These are phyloP conservation scores for Chrysomela aeneicollis DNA, from an alignment of 2,888 invertebrate genomes.

Conservation along the genomic window DNA sequence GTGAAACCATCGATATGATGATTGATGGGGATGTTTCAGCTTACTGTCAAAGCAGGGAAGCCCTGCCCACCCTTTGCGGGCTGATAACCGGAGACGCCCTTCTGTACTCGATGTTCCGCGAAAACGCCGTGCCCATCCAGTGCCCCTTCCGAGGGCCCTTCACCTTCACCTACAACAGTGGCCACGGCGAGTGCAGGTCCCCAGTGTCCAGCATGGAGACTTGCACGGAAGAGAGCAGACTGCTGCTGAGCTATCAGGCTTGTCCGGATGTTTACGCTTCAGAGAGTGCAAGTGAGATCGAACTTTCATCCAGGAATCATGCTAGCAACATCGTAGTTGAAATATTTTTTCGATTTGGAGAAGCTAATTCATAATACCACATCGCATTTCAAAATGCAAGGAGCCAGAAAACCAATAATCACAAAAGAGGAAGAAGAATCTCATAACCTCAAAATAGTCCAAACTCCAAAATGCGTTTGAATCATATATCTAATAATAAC, in stretches of 20 bases:
- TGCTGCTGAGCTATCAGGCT: slow-evolving; percentile 91
- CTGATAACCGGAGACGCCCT: slow-evolving; percentile 89
- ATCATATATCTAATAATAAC: too few relatives aligned
- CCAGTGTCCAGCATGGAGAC: slow-evolving; percentile 93
- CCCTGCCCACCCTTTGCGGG: slow-evolving; percentile 82
- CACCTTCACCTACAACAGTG: slow-evolving; percentile 92
- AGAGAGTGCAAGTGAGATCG: slow-evolving; percentile 82
- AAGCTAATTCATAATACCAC: too few relatives aligned
- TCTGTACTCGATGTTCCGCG: slow-evolving; percentile 88
- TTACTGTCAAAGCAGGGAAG: slow-evolving; percentile 77
- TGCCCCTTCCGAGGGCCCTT: slow-evolving; percentile 91
- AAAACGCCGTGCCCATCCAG: slow-evolving; percentile 85
- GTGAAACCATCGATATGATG: too few relatives aligned
- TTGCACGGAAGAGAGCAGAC: slow-evolving; percentile 90
- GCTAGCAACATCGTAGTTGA: too few relatives aligned
- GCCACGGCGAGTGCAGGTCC: slow-evolving; percentile 87
- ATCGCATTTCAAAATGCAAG: too few relatives aligned
- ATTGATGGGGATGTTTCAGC: slow-evolving; percentile 69
- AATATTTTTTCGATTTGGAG: too few relatives aligned
- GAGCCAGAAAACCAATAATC: too few relatives aligned
- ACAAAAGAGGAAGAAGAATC: too few relatives aligned
- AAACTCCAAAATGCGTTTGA: too few relatives aligned
- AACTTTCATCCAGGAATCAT: too few relatives aligned
- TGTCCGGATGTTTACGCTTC: slow-evolving; percentile 92
- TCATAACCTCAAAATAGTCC: too few relatives aligned